These are phyloP conservation scores for Rhinatrema bivittatum DNA, from an alignment of 2,797 vertebrate genomes.

Conservation along the genomic window DNA sequence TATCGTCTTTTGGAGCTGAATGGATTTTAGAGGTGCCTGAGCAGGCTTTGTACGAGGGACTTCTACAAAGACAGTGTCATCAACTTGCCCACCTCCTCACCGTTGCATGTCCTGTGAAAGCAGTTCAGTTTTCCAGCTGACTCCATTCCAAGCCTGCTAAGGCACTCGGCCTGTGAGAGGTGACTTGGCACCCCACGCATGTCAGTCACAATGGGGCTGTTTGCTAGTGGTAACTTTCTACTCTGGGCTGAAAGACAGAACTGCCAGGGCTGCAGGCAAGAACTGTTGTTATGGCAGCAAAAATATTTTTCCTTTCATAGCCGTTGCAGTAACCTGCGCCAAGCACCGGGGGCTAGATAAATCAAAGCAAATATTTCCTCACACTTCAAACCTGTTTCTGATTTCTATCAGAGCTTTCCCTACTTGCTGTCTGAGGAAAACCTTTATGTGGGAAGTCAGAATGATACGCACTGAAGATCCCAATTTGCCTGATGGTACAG, in stretches of 20 bases:
- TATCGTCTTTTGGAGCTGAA: too few relatives aligned
- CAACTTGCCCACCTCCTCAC: too few relatives aligned
- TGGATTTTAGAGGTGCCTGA: too few relatives aligned
- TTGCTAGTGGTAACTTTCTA: not conserved
- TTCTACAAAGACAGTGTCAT: too few relatives aligned
- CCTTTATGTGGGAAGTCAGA: too few relatives aligned
- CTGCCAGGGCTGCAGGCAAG: conserved; percentile 2
- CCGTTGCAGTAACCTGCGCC: not conserved
- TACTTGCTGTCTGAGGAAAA: not conserved
- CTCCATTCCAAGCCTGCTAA: not conserved
- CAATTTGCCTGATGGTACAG: too few relatives aligned
- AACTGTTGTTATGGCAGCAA: not conserved
- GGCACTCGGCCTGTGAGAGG: conserved; percentile 1
- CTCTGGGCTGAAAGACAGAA: accelerated
- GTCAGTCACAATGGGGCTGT: not conserved
- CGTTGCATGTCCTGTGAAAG: too few relatives aligned
- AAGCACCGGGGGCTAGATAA: not conserved
- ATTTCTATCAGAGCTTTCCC: not conserved
- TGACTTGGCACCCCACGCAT: too few relatives aligned
- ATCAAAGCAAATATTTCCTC: conserved; percentile 3
- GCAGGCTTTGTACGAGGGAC: too few relatives aligned
- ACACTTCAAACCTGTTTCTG: not conserved
- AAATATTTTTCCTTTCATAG: conserved; percentile 7
- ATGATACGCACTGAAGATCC: too few relatives aligned
- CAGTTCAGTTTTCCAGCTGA: too few relatives aligned